These are phyloP conservation scores for Volucella zonaria DNA, from an alignment of 2,888 invertebrate species.

Conservation along the genomic window DNA sequence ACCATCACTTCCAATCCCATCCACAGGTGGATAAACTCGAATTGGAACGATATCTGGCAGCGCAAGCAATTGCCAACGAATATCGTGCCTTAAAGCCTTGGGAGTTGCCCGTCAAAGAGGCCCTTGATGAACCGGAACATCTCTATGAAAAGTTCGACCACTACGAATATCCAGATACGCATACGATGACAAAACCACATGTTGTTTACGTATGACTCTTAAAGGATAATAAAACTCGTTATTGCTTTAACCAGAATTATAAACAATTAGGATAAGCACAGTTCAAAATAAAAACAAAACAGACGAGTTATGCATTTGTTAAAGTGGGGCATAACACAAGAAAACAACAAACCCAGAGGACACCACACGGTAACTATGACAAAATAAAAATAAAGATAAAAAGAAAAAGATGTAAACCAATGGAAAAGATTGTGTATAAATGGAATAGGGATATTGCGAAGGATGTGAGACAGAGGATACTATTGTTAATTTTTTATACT, in stretches of 20 bases:
- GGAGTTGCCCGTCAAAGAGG: constrained; percentile 82
- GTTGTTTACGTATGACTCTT: constrained; percentile 84
- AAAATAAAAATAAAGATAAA: background rate
- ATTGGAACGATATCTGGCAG: constrained; percentile 82
- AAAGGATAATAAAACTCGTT: constrained; percentile 76
- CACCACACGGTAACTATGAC: constrained; percentile 23
- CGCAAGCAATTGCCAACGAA: constrained; percentile 82
- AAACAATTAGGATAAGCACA: constrained; percentile 74
- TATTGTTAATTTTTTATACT: constrained; percentile 73
- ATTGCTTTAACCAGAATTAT: constrained; percentile 74
- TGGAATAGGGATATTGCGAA: constrained; percentile 13
- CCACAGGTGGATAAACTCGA: constrained; percentile 82
- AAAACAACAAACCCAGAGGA: background rate
- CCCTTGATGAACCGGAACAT: constrained; percentile 82
- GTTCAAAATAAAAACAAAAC: constrained; percentile 45
- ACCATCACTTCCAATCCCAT: constrained; percentile 78
- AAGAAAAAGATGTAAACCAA: background rate
- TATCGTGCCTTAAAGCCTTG: constrained; percentile 82
- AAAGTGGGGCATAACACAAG: background rate
- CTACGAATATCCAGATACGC: constrained; percentile 82
- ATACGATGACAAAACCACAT: constrained; percentile 83
- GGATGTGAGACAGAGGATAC: constrained; percentile 8
- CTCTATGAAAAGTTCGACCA: constrained; percentile 83
- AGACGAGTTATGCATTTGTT: background rate
- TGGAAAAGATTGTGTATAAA: constrained; percentile 33